These are phyloP conservation scores for Eristalis arbustorum DNA, from an alignment of 2,888 invertebrate genomes.

Conservation along the genomic window DNA sequence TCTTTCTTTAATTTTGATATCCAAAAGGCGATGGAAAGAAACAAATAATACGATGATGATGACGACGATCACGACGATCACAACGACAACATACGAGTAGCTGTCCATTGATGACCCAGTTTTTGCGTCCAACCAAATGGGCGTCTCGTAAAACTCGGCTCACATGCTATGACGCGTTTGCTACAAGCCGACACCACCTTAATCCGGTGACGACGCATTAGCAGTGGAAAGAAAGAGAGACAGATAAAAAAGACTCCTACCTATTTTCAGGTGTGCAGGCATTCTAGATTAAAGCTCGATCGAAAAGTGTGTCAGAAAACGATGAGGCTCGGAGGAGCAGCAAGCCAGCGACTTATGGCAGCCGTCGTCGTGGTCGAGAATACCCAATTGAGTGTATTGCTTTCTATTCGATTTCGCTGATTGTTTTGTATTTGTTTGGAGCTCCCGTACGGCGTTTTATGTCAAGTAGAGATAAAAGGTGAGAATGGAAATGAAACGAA, in stretches of 20 bases:
- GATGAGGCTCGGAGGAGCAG: background rate
- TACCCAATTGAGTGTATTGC: conserved; percentile 39
- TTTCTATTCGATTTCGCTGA: conserved; percentile 58
- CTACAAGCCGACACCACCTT: conserved; percentile 16
- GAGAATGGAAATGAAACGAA: conserved; percentile 8
- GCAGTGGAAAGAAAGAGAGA: background rate
- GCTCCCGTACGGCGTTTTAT: conserved; percentile 17
- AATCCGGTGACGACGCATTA: conserved; percentile 22
- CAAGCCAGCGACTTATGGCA: conserved; percentile 5
- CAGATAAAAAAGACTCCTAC: background rate
- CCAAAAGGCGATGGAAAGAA: conserved; percentile 8
- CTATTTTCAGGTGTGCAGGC: conserved; percentile 41
- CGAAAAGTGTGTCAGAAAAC: conserved; percentile 52
- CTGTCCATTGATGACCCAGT: conserved; percentile 47
- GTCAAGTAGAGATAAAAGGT: conserved; percentile 25
- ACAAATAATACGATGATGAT: conserved; percentile 7
- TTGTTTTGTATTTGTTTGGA: conserved; percentile 38
- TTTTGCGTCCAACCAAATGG: conserved; percentile 24
- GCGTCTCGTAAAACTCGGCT: conserved; percentile 13
- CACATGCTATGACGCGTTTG: conserved; percentile 2
- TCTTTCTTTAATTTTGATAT: conserved; percentile 10
- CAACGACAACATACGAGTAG: conserved; percentile 7
- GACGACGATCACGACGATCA: background rate
- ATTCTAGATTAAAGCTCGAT: conserved; percentile 48
- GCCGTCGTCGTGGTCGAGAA: conserved; percentile 26